Evolutionary conservation across 2,888 invertebrate species (phyloP).

Genomic region (Machimus rusticus): DNA sequence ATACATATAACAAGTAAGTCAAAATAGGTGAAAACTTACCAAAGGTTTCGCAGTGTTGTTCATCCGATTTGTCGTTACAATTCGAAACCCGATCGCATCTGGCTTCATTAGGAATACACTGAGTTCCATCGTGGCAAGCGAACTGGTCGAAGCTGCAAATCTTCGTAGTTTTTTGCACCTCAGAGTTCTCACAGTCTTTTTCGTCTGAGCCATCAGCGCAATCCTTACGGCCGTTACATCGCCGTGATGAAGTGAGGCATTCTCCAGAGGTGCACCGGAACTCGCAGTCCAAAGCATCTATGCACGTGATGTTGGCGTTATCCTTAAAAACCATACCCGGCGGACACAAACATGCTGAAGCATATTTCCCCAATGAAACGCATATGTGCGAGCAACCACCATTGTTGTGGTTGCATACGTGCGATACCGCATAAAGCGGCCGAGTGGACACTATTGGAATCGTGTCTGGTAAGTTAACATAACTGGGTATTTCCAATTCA

Average conservation of each 20-base stretch:
- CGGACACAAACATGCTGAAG: conserved; percentile 71
- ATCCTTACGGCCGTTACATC: conserved; percentile 68
- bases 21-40: conserved; percentile 51
- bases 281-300: conserved; percentile 64
- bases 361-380: conserved; percentile 63
- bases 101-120: conserved; percentile 62
- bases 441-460: conserved; percentile 23
- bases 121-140: conserved; percentile 65
- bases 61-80: conserved; percentile 69
- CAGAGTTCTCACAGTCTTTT: conserved; percentile 57
- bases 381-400: conserved; percentile 80
- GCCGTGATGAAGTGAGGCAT: conserved; percentile 66
- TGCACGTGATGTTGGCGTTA: conserved; percentile 67
- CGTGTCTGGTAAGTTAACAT: conserved; percentile 51
- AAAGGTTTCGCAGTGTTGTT: conserved; percentile 64
- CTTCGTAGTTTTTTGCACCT: conserved; percentile 56
- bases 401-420: conserved; percentile 69
- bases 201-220: conserved; percentile 70
- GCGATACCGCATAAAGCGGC: conserved; percentile 54
- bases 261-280: conserved; percentile 65
- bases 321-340: conserved; percentile 67
- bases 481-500: conserved; percentile 54
- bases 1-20: too few species aligned
- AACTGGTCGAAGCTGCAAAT: conserved; percentile 64
- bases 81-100: conserved; percentile 67